Conservation (phyloP, 2,888 invertebrate species). For the Dolichopus griseipennis region DNA sequence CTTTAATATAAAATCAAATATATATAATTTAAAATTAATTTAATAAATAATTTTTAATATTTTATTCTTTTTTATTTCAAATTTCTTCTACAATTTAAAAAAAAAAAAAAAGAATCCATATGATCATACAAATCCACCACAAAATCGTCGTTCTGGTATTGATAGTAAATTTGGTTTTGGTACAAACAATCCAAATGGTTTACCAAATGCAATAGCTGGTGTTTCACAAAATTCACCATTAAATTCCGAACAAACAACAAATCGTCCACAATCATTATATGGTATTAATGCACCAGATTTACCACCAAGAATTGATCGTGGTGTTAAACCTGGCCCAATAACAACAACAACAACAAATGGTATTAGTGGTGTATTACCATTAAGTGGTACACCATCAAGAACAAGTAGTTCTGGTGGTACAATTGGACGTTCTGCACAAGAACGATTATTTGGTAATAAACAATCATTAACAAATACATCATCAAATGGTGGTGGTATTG, state of each 20-base stretch:
- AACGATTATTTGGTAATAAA: slow-evolving; percentile 56
- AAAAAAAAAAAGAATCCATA: slow-evolving; percentile 44
- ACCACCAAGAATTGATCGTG: slow-evolving; percentile 74
- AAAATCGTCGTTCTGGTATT: slow-evolving; percentile 40
- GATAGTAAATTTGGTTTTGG: slow-evolving; percentile 31
- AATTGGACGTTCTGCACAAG: slow-evolving; percentile 54
- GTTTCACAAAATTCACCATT: slow-evolving; percentile 38
- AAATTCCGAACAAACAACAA: slow-evolving; percentile 28
- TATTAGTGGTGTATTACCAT: background rate
- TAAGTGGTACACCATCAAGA: slow-evolving; percentile 50
- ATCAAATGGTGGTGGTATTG: no score
- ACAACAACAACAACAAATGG: slow-evolving; percentile 23
- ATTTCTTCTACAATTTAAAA: background rate
- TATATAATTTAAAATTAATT: background rate
- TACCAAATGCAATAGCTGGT: slow-evolving; percentile 48
- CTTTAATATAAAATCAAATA: no score
- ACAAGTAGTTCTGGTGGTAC: slow-evolving; percentile 35
- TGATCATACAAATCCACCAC: slow-evolving; percentile 36
- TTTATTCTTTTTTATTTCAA: no score
- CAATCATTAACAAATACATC: no score
- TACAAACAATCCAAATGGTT: slow-evolving; percentile 50
- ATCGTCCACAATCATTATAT: slow-evolving; percentile 45
- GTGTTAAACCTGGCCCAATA: slow-evolving; percentile 62
- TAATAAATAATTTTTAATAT: background rate
- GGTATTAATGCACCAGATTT: slow-evolving; percentile 60